Base-by-base conservation (phyloP, 37 sponge, comb jelly and placozoan genomes). In the Aphrocallistes beatrix region DNA sequence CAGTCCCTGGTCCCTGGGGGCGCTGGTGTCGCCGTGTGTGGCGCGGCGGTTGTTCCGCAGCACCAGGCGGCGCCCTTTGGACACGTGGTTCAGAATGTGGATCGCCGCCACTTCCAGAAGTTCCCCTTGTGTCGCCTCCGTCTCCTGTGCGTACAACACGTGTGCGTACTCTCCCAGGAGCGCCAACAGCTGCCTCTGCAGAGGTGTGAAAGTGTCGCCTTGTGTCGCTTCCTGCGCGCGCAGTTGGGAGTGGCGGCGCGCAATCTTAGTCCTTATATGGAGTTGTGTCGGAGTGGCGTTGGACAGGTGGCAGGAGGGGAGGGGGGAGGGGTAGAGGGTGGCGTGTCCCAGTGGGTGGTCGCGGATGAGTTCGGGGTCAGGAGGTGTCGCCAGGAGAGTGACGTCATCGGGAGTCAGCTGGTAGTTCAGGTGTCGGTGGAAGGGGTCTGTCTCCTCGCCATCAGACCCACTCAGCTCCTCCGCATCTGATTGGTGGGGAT, bases 1-100 rank as follows among this genome's bases (percentile, higher is more conserved):
- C 36, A 96, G 86, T 13, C 99, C 99, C 81, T 99, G 99, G 38
- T 99, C 99, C 40, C 87, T 3, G 8, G 75, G 75, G 25, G 75
- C 28, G 28, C n/a, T 30, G 34, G 6, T 60, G 3, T 60, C 75
- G 17, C 17, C 13, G 17, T 21, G 17, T 47, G 13, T 47, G 25
- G 75, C 10, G 28, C 25, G 32, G 28, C n/a, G 25, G 34, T 28
- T 60, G 34, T 60, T 60, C 75, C 75, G 25, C 32, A 60, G 25
- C 17, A 60, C 75, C 25, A 60, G 75, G 3, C 34, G 25, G 3
- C 75, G 75, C 25, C 75, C 75, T 30, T 60, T 60, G 75, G 75
- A 60, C 75, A 60, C 75, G 34, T 60, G 75, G 34, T 30, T 60
- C 25, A 60, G 28, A 3, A 60, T 3, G 34, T 60, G 75, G 6